phyloP scores from a whole-genome alignment of 2,113 vertebrate genomes.

The Rana temporaria region DNA sequence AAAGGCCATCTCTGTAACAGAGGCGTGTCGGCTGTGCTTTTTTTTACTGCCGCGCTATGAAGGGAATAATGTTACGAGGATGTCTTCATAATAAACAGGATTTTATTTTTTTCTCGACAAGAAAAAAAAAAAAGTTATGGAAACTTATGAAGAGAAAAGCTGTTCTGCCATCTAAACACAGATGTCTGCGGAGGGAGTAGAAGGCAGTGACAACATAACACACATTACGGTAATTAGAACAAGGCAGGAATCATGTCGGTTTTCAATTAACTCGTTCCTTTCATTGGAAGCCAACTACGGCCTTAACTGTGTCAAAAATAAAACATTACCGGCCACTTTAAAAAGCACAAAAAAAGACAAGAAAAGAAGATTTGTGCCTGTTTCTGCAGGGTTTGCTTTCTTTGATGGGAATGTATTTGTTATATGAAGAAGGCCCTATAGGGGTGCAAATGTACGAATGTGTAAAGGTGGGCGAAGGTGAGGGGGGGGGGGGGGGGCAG shows the following conservation, averaged over 20 bases:
- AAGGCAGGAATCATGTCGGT: constrained; percentile 36
- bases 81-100: constrained; percentile 50
- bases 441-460: too few species aligned
- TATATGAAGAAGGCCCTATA: too few species aligned
- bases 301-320: constrained; percentile 47
- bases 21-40: background rate
- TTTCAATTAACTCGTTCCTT: constrained; percentile 49
- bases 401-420: too few species aligned
- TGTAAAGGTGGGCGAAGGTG: too few species aligned
- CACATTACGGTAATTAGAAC: constrained; percentile 54
- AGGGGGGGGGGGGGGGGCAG: too few species aligned
- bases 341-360: constrained; percentile 9
- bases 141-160: constrained; percentile 52
- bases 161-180: constrained; percentile 53
- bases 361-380: background rate
- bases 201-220: constrained; percentile 53
- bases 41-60: constrained; percentile 1
- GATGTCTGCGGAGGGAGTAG: constrained; percentile 44
- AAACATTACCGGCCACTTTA: constrained; percentile 36
- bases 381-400: too few species aligned
- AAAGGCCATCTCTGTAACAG: background rate
- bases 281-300: constrained; percentile 40
- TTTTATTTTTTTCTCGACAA: constrained; percentile 39
- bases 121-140: constrained; percentile 37
- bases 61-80: constrained; percentile 28